Base-by-base conservation (phyloP, 2,888 invertebrate species). In the Leptinotarsa juncta region DNA sequence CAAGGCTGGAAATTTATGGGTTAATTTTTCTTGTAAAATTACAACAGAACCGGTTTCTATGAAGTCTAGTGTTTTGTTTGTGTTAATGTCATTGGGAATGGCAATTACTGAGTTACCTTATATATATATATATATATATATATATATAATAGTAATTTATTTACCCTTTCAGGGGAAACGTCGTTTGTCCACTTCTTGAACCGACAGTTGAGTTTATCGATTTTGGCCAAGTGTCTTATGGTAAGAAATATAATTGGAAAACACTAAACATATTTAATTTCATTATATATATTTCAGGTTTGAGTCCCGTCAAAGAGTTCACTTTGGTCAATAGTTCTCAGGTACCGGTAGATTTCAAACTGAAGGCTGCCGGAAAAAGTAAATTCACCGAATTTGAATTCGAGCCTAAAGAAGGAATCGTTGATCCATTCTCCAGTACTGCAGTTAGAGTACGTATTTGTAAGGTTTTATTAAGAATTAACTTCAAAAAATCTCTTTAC, bases 141-240 rank as follows among this genome's bases (percentile, higher is more conserved):
- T n/a, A n/a, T n/a, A n/a, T n/a, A n/a, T n/a, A n/a, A n/a, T n/a
- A 12, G 65, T 62, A 65, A 42, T 15, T 23, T 20, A 53, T 23
- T 20, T 16, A 18, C 76, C 68, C 74, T 89, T 89, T 76, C 85
- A 93, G 93, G 81, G 93, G 93, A 18, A 90, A 89, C 83, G 89
- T 92, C 2, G 87, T 92, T 72, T 91, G 91, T 81, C 93, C 93
- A 1, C 89, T 90, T 12, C 82, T 93, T 42, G 89, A 85, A 82
- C 90, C 92, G 78, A 89, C 90, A 78, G 86, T 89, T 53, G 87
- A 88, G 0, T 88, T 87, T 77, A 84, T 93, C 66, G 89, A 92
- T 85, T 92, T 92, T 83, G 92, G 90, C 53, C 85, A 83, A 62
- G 89, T 91, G 16, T 89, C 92, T 75, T 84, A 92, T 80, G 92